phyloP scores from a whole-genome alignment of 2,797 vertebrate genomes.

The Tapera naevia region DNA sequence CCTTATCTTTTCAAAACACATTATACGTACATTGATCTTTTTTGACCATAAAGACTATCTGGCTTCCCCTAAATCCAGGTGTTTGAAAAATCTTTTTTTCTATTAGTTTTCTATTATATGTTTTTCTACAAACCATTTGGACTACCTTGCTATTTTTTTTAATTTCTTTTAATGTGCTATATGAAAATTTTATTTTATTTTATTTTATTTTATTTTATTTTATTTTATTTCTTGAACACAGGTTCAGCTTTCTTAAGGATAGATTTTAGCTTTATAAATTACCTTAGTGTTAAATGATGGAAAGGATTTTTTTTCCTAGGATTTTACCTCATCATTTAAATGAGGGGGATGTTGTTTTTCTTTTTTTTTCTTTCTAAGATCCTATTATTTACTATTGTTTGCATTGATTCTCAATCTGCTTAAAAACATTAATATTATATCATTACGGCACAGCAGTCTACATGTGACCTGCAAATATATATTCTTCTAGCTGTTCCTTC shows the following conservation, averaged over 20 bases:
- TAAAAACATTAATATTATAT: background rate
- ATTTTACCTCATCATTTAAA: background rate
- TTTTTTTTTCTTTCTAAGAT: background rate
- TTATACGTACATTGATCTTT: background rate
- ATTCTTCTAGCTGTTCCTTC: background rate
- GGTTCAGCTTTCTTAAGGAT: background rate
- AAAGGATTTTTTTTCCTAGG: background rate
- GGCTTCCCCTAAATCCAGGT: background rate
- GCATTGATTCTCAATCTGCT: background rate
- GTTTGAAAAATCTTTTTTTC: background rate
- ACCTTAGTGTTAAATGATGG: background rate
- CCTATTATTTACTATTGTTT: background rate
- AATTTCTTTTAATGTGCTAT: background rate
- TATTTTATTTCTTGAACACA: background rate
- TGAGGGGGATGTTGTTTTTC: too few relatives aligned
- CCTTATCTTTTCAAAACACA: background rate
- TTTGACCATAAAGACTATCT: background rate
- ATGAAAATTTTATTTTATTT: background rate
- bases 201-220: background rate
- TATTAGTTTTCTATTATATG: background rate
- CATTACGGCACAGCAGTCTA: rapidly evolving
- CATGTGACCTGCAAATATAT: background rate
- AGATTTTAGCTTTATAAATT: background rate
- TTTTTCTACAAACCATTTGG: background rate
- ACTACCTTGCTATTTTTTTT: background rate